phyloP scores from a whole-genome alignment of 2,888 invertebrate genomes.

The Scaptomyza tumidula region DNA sequence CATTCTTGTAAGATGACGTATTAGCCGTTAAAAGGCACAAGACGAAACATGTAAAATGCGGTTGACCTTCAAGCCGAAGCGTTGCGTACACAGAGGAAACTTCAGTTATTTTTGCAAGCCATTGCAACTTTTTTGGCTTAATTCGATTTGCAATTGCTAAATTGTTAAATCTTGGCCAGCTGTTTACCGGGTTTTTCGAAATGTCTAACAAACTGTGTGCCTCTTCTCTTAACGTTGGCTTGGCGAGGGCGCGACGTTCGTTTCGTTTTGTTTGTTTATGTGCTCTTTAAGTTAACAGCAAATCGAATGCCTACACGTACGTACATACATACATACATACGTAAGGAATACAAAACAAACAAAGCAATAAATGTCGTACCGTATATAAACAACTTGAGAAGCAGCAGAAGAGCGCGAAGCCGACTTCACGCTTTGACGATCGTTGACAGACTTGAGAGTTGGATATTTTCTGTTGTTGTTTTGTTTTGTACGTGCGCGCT shows the following conservation, averaged over 20 bases:
- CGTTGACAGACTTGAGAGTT: slow-evolving; percentile 67
- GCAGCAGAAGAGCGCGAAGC: slow-evolving; percentile 16
- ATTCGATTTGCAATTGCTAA: slow-evolving; percentile 62
- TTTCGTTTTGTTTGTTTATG: slow-evolving; percentile 16
- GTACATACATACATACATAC: slow-evolving; percentile 15
- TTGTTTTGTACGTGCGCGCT: slow-evolving; percentile 43
- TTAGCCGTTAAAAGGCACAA: slow-evolving; percentile 25
- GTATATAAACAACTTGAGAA: slow-evolving; percentile 21
- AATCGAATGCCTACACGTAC: slow-evolving; percentile 3
- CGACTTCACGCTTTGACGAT: slow-evolving; percentile 71
- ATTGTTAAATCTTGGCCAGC: slow-evolving; percentile 28
- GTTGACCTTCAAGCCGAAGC: slow-evolving; percentile 64
- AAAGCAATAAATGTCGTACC: slow-evolving; percentile 27
- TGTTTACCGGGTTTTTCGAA: slow-evolving; percentile 17
- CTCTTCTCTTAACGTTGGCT: slow-evolving; percentile 7
- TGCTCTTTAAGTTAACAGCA: slow-evolving; percentile 26
- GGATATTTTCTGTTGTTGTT: slow-evolving; percentile 6
- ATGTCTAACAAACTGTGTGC: slow-evolving; percentile 39
- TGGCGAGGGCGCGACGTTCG: slow-evolving; percentile 23
- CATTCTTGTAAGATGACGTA: slow-evolving; percentile 66
- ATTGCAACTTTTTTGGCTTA: slow-evolving; percentile 28
- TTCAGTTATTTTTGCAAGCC: slow-evolving; percentile 7
- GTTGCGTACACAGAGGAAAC: slow-evolving; percentile 9
- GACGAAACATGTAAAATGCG: slow-evolving; percentile 71
- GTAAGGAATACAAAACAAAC: slow-evolving; percentile 48